These are phyloP conservation scores for Peromyscus californicus DNA, from an alignment of 2,113 vertebrate species.

Conservation along the genomic window DNA sequence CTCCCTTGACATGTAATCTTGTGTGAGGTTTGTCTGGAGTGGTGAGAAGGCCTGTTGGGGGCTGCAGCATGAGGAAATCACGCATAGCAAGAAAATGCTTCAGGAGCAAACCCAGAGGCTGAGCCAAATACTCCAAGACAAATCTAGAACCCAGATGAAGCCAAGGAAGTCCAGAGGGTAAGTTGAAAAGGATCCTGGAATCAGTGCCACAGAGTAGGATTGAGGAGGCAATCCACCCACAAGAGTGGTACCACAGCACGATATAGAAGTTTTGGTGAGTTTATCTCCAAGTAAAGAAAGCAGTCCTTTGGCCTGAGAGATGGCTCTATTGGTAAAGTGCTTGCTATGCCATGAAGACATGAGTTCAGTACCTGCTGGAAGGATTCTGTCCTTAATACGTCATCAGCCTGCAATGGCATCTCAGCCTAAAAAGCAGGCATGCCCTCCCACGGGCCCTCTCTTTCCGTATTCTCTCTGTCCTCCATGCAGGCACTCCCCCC, in stretches of 20 bases:
- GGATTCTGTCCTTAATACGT: too few species aligned
- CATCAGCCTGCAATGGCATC: too few species aligned
- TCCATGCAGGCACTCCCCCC: too few species aligned
- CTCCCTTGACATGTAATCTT: background rate
- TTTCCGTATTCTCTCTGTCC: too few species aligned
- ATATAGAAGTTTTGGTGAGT: background rate
- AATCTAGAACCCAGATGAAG: background rate
- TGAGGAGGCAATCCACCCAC: background rate
- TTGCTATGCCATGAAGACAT: background rate
- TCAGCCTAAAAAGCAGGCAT: too few species aligned
- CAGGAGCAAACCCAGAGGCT: background rate
- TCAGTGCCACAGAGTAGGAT: background rate
- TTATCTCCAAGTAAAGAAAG: background rate
- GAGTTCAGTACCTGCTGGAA: background rate
- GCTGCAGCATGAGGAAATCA: background rate
- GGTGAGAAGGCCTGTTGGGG: background rate
- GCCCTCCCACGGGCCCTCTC: too few species aligned
- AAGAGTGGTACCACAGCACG: too few species aligned
- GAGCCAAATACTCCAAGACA: background rate
- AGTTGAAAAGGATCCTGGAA: background rate
- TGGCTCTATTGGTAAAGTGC: background rate
- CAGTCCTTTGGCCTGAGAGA: too few species aligned
- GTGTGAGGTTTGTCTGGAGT: background rate
- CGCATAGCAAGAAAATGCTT: background rate
- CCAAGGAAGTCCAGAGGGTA: background rate